phyloP scores from a whole-genome alignment of 2,888 invertebrate genomes.

The Ophonus ardosiacus region DNA sequence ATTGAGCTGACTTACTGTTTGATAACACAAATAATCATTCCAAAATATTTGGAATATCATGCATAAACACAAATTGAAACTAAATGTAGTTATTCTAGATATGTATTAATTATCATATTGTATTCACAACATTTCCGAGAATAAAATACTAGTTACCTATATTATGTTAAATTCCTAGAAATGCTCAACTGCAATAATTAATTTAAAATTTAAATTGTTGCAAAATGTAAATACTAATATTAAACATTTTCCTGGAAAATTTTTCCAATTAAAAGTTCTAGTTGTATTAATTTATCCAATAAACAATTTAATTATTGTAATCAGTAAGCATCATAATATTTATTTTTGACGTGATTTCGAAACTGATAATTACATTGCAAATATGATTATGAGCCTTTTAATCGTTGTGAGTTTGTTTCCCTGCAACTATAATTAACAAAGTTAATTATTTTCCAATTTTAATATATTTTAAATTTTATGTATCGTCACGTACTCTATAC shows the following conservation, averaged over 20 bases:
- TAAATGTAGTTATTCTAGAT: too few relatives aligned
- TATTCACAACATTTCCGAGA: too few relatives aligned
- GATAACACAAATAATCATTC: too few relatives aligned
- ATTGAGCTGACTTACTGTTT: too few relatives aligned
- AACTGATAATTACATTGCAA: not conserved
- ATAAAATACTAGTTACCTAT: not conserved
- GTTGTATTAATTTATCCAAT: not conserved
- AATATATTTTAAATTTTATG: not conserved
- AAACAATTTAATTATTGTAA: not conserved
- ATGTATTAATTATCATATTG: too few relatives aligned
- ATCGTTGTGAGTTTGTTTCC: not conserved
- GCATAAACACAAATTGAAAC: too few relatives aligned
- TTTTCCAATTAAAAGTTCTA: too few relatives aligned
- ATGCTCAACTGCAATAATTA: not conserved
- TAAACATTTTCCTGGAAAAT: not conserved
- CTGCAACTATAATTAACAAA: not conserved
- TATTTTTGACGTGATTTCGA: not conserved
- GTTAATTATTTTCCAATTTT: not conserved
- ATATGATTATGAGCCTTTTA: not conserved
- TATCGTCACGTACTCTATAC: not conserved
- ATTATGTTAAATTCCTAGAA: not conserved
- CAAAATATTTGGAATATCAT: too few relatives aligned
- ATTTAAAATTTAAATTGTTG: not conserved
- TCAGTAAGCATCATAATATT: not conserved
- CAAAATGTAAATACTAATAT: not conserved